Evolutionary conservation across 2,113 vertebrate genomes (phyloP), one percentile per base, ranked within the genome.

Genomic region (Microcebus murinus): DNA sequence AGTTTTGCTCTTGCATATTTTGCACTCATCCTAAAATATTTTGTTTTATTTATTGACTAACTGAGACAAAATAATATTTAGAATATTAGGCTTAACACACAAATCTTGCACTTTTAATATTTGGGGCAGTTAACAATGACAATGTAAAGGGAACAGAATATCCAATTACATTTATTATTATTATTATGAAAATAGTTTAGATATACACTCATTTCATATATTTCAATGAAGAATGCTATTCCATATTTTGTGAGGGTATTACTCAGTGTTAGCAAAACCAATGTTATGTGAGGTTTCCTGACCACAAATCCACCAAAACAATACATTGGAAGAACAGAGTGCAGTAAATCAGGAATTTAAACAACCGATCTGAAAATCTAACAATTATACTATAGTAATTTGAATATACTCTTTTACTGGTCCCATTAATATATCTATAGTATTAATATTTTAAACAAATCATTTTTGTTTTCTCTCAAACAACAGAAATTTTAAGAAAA

Each of bases 251-350:
- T 61, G 34, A 57, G 29, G 34, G 0, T 42, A 77, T 84, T 57
- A 85, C 8, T 86, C 73, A 85, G 36, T 29, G 2, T 96, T 87
- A 59, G 59, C 91, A 95, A 91, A 95, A 55, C n/a, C 39, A 52
- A 55, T 17, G 6, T 55, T 55, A 6, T 55, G 17, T 63, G 23
- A 77, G 39, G 71, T 86, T 89, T 61, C 61, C 67, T 79, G 68
- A 7, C 79, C 63, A 94, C 42, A 94, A 85, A 95, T 70, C 65
- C 71, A 96, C 76, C n/a, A 73, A 94, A 95, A 94, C 15, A 63
- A 65, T 52, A 70, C 27, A 73, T 2, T 29, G 7, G 12, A 80
- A 87, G 10, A 85, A 25, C 29, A 71, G 68, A 70, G 17, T 45
- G 6, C 17, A 3, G 18, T 21, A 73, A 90, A 42, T 27, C 61